phyloP scores from a whole-genome alignment of 2,797 vertebrate genomes.

The Semotilus atromaculatus region DNA sequence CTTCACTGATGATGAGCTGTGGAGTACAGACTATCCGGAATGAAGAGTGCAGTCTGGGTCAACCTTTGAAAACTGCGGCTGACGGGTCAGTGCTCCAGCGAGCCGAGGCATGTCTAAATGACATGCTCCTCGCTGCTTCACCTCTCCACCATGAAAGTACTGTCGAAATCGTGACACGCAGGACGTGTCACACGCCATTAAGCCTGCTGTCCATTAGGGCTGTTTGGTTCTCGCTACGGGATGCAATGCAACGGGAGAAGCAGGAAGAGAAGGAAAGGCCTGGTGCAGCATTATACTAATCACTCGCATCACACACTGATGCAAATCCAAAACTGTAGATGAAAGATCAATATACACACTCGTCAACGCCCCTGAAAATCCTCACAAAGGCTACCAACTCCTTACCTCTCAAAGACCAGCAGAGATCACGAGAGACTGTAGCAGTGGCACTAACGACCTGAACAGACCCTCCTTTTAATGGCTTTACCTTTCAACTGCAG shows the following conservation, averaged over 20 bases:
- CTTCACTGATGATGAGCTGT: conserved; percentile 6
- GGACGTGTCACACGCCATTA: conserved; percentile 72
- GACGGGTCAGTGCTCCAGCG: conserved; percentile 52
- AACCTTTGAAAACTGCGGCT: conserved; percentile 17
- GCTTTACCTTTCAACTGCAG: conserved; percentile 57
- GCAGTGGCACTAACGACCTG: conserved; percentile 56
- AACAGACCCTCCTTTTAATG: conserved; percentile 64
- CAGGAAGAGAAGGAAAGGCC: not conserved
- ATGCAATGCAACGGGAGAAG: not conserved
- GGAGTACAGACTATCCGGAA: not conserved
- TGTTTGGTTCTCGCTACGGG: conserved; percentile 46
- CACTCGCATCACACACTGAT: conserved; percentile 10
- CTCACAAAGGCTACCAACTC: conserved; percentile 35
- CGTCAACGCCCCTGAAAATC: not conserved
- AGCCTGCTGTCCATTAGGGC: conserved; percentile 58
- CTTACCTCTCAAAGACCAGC: conserved; percentile 44
- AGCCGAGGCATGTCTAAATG: conserved; percentile 55
- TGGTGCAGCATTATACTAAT: not conserved
- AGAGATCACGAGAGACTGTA: conserved; percentile 47
- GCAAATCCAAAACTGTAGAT: not conserved
- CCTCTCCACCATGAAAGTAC: conserved; percentile 61
- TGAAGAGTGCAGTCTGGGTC: conserved; percentile 33
- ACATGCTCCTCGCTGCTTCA: conserved; percentile 69
- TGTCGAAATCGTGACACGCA: conserved; percentile 60
- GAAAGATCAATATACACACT: not conserved